Evolutionary conservation across 2,888 invertebrate species (phyloP).

Genomic region (Parnassius orleans): DNA sequence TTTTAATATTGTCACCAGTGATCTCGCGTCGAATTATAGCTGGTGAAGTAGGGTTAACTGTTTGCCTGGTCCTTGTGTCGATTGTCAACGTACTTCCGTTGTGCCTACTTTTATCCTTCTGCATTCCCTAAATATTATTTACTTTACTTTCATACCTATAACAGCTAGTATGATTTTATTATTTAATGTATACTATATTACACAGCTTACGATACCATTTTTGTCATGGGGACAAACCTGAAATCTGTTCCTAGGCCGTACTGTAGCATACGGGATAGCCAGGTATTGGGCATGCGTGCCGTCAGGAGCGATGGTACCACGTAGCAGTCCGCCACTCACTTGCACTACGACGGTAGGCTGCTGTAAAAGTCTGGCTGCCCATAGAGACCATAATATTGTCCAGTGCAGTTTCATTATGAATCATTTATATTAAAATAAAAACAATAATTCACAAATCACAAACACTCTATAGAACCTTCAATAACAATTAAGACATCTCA

Average conservation of each 20-base stretch:
- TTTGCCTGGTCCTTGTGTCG: too few species aligned
- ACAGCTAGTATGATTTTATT: too few species aligned
- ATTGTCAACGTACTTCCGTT: too few species aligned
- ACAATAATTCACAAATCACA: neutral
- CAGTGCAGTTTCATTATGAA: slow-evolving; percentile 42
- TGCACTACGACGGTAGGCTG: slow-evolving; percentile 52
- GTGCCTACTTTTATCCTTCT: too few species aligned
- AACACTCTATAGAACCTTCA: neutral
- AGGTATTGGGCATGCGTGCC: slow-evolving; percentile 51
- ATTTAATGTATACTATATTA: too few species aligned
- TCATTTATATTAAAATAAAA: neutral
- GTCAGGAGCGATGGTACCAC: slow-evolving; percentile 50
- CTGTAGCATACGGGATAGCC: slow-evolving; percentile 60
- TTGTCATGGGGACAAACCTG: slow-evolving; percentile 41
- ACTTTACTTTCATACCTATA: too few species aligned
- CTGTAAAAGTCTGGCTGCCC: slow-evolving; percentile 58
- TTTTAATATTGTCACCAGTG: too few species aligned
- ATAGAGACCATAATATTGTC: slow-evolving; percentile 65
- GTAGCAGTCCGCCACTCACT: slow-evolving; percentile 49
- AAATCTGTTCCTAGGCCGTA: slow-evolving; percentile 45
- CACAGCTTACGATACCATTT: too few species aligned
- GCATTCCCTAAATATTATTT: too few species aligned
- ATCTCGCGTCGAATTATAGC: too few species aligned
- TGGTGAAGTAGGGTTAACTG: too few species aligned
- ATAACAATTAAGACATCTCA: too few species aligned